Evolutionary conservation across 2,113 vertebrate genomes (phyloP), one percentile per base, ranked within the genome.

Genomic region (Anarrhichthys ocellatus): DNA sequence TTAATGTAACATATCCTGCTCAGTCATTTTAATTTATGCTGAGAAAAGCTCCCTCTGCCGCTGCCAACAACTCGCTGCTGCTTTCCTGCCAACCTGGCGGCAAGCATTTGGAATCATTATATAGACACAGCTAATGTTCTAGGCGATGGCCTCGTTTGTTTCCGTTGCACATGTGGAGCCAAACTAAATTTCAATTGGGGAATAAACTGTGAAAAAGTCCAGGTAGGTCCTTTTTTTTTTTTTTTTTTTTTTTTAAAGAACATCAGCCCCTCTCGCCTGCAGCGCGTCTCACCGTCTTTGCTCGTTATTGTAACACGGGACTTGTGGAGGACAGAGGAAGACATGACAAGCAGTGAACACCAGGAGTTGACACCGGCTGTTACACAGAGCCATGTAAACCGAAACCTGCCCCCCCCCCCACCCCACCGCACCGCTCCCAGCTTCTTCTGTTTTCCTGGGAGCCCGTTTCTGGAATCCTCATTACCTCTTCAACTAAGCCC

Each of bases 321-420:
- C 54, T 36, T 56, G 14, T 52, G 54, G 75, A 86, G 81, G 78
- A 79, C 27, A 73, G 84, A 76, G 82, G 24, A n/a, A 54, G 20
- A 85, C 72, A 80, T 86, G 85, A 92, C 83, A 86, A 58, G 63
- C 58, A 67, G 80, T 18, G 62, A 87, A 27, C 74, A 66, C 20
- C 48, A 58, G 59, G 69, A 81, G 67, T 74, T 46, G 82, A 81
- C 66, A 79, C 73, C 70, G 70, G 77, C 82, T 65, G 69, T 88
- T 92, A 88, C 32, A 86, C 32, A 87, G 81, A 80, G 78, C 50
- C 81, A 48, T 84, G 84, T 80, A 91, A 91, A 89, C 85, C 85
- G 48, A 42, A 69, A 65, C 70, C 56, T 84, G 74, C 52, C 69
- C 79, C 69, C 36, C 46, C 18, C 42, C 82, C 32, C 32, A 4